Conservation (phyloP, 2,888 invertebrate species). For the Caenorhabditis zanzibari region DNA sequence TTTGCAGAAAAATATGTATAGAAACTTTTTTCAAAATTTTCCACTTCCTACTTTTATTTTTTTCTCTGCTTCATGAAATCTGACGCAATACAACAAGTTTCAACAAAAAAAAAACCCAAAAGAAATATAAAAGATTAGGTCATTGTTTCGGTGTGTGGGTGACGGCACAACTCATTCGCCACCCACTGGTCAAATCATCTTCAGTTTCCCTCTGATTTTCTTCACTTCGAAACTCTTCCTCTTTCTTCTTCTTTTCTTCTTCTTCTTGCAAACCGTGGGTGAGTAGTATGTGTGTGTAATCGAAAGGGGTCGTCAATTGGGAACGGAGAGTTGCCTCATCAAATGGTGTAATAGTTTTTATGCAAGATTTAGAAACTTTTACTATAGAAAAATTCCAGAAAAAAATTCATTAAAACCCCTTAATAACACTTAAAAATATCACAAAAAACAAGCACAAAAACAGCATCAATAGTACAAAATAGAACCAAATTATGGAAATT, state of each 20-base stretch:
- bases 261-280: conserved; percentile 47
- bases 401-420: conserved; percentile 20
- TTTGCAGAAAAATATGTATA: background rate
- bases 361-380: no score
- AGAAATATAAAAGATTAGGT: conserved; percentile 24
- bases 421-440: conserved; percentile 30
- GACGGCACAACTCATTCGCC: conserved; percentile 21
- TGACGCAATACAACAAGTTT: conserved; percentile 7
- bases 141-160: background rate
- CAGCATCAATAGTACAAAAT: conserved; percentile 27
- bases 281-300: conserved; percentile 47
- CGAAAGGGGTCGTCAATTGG: conserved; percentile 10
- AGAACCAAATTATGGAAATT: conserved; percentile 27
- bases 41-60: background rate
- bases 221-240: conserved; percentile 15
- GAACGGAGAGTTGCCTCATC: conserved; percentile 20
- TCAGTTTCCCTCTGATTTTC: conserved; percentile 7
- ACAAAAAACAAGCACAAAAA: conserved; percentile 31
- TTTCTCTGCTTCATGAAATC: conserved; percentile 6
- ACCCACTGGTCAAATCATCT: conserved; percentile 56
- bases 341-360: conserved; percentile 17
- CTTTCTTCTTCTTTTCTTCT: conserved; percentile 14
- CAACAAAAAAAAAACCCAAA: background rate
- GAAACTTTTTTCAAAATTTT: background rate
- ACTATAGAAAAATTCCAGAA: background rate